phyloP scores from a whole-genome alignment of 2,113 vertebrate genomes.

The Triplophysa siluroides region DNA sequence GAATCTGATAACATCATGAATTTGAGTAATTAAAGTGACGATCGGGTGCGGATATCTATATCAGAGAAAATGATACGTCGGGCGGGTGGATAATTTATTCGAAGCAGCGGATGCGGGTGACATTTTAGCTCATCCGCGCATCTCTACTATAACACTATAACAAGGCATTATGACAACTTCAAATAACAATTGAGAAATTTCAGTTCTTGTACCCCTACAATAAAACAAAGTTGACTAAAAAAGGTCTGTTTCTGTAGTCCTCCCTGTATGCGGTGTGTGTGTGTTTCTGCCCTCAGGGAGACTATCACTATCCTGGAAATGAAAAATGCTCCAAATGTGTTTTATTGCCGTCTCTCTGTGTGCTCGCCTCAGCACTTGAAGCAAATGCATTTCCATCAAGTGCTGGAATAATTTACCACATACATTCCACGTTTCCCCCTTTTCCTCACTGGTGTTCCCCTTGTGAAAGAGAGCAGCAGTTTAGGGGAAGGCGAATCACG shows the following conservation, averaged over 20 bases:
- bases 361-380: slow-evolving; percentile 49
- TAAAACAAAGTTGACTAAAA: slow-evolving; percentile 39
- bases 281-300: slow-evolving; percentile 48
- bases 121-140: too few species aligned
- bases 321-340: slow-evolving; percentile 57
- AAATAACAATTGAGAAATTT: slow-evolving; percentile 41
- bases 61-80: too few species aligned
- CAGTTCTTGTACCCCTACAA: slow-evolving; percentile 33
- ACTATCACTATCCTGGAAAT: slow-evolving; percentile 53
- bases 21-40: too few species aligned
- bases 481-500: not conserved
- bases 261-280: slow-evolving; percentile 34
- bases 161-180: slow-evolving; percentile 29
- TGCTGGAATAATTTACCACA: slow-evolving; percentile 55
- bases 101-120: too few species aligned
- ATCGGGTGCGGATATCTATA: too few species aligned
- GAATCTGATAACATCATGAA: too few species aligned
- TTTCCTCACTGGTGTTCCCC: slow-evolving; percentile 33
- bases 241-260: slow-evolving; percentile 35
- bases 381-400: slow-evolving; percentile 56
- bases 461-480: not conserved
- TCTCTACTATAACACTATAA: too few species aligned
- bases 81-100: too few species aligned
- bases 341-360: slow-evolving; percentile 48
- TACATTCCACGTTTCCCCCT: slow-evolving; percentile 1